These are phyloP conservation scores for Lophura nycthemera DNA, from an alignment of 2,113 vertebrate genomes.

Conservation along the genomic window DNA sequence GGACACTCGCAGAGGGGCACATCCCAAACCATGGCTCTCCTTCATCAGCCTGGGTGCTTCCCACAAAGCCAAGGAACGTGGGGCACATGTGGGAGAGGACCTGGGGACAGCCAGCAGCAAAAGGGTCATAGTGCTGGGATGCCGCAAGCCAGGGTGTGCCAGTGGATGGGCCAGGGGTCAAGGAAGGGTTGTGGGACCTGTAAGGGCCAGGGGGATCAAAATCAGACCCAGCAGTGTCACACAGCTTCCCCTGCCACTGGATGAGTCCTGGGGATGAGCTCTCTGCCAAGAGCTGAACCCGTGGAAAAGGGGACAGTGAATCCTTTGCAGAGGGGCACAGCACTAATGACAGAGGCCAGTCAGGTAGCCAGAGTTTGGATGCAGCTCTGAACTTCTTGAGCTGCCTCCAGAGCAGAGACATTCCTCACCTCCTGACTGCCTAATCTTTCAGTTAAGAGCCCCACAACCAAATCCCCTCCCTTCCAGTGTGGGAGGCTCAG, in stretches of 20 bases:
- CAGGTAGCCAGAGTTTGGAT: not conserved
- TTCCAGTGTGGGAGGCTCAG: not conserved
- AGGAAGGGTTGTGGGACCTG: not conserved
- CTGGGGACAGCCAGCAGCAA: not conserved
- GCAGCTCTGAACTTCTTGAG: not conserved
- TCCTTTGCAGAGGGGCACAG: not conserved
- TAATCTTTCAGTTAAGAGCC: not conserved
- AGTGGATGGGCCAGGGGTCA: too few species aligned
- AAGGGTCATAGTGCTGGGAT: not conserved
- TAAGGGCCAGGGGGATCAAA: not conserved
- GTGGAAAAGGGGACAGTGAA: not conserved
- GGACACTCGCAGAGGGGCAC: not conserved
- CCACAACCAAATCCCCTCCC: not conserved
- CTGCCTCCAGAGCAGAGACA: not conserved
- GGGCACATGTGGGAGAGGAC: not conserved
- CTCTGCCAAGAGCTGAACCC: not conserved
- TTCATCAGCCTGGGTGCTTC: not conserved
- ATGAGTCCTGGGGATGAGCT: not conserved
- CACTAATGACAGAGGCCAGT: not conserved
- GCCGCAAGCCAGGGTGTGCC: not conserved
- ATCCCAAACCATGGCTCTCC: not conserved
- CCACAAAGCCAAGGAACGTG: too few species aligned
- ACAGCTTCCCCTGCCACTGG: rapidly evolving
- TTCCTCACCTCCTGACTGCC: conserved; percentile 33
- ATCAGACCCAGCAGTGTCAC: not conserved